Evolutionary conservation across 2,888 invertebrate genomes (phyloP), one percentile per base, ranked within the genome.

Genomic region (Oligia fasciuncula): DNA sequence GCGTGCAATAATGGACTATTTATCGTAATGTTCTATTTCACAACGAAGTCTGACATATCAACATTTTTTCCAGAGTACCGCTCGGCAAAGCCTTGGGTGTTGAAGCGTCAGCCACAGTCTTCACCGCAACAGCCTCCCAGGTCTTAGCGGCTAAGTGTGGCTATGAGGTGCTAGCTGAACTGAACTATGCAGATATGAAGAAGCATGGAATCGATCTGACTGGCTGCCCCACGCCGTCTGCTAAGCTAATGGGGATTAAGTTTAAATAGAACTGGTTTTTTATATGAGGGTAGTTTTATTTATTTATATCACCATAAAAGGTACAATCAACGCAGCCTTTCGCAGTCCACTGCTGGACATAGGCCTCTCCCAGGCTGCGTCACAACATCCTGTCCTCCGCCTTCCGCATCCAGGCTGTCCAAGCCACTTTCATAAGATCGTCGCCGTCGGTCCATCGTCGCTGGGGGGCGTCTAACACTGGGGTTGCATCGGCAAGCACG

Each of bases 101-200:
- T 13, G 69, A 89, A 60, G 95, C 92, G 0, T 90, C 92, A 0
- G 93, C 92, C 0, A 95, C 96, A 0, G 94, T 95, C 0, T 95
- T 95, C 91, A 95, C 96, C 0, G 96, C 96, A 0, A 89, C 82
- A 0, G 86, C 94, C 0, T 96, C 96, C 0, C 96, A 96, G 77
- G 93, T 91, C 0, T 73, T 96, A 4, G 96, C 95, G 0, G 91
- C 89, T 0, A 96, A 96, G 57, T 94, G 94, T 66, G 94, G 94
- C 0, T 95, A 92, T 83, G 86, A 92, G 2, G 76, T 91, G 0
- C 81, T 96, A 3, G 95, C 93, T 0, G 94, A 92, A 13, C 66
- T 96, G 11, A 77, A 87, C 0, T 96, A 95, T 73, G 69, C 73
- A 0, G 90, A 92, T n/a, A 95, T 96, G 95, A 60, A 80, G 81